phyloP scores from a whole-genome alignment of 2,888 invertebrate species.

The Crioceris asparagi region DNA sequence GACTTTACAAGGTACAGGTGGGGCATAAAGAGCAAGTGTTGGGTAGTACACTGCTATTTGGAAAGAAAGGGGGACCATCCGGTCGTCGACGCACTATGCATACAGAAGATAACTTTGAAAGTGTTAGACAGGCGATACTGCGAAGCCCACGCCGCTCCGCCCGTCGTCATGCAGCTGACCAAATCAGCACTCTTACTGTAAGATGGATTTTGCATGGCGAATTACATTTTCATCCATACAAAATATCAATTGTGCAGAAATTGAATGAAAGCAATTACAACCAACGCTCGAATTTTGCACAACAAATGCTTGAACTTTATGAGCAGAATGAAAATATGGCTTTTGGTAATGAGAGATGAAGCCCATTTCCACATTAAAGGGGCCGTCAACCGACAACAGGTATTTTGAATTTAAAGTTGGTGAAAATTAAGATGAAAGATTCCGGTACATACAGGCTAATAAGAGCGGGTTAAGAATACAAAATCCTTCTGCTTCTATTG shows the following conservation, averaged over 20 bases:
- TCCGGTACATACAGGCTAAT: too few relatives aligned
- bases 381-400: constrained; percentile 12
- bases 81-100: constrained; percentile 3
- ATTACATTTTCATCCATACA: constrained; percentile 10
- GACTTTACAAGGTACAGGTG: too few relatives aligned
- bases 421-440: too few relatives aligned
- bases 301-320: constrained; percentile 1
- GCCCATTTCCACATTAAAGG: constrained; percentile 5
- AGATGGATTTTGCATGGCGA: constrained; percentile 8
- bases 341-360: not conserved
- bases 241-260: constrained; percentile 10
- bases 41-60: constrained; percentile 7
- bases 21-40: constrained; percentile 10
- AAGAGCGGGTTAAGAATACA: too few relatives aligned
- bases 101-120: constrained; percentile 5
- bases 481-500: too few relatives aligned
- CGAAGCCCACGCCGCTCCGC: constrained; percentile 4
- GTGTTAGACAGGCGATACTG: constrained; percentile 5
- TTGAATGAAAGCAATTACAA: constrained; percentile 9
- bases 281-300: constrained; percentile 5
- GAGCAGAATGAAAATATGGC: not conserved
- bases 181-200: constrained; percentile 4
- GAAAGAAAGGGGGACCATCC: constrained; percentile 4
- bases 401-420: too few relatives aligned
- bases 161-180: constrained; percentile 4